Evolutionary conservation across 2,888 invertebrate species (phyloP), one percentile per base, ranked within the genome.

Genomic region (Nebria brevicollis): DNA sequence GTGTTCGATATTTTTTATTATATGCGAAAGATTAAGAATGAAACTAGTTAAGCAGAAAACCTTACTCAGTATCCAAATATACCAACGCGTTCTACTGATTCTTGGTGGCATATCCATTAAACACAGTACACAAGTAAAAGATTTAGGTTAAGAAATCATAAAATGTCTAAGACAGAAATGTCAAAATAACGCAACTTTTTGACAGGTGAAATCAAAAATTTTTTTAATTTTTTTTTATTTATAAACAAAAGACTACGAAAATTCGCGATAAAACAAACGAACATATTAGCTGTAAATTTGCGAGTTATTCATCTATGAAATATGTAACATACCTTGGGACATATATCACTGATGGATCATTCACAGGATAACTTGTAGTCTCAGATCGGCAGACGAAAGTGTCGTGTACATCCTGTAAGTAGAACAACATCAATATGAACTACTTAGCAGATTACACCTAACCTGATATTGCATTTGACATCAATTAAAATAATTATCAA

Each of bases 341-440:
- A 80, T 78, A 34, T 34, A n/a, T 80, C 75, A 80, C 43, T 54
- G 65, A 70, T 10, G 74, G 75, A 43, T 80, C 80, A 80, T 75
- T 72, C 80, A 80, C 75, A 75, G 75, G 80, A 75, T 70, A 64
- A 64, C 64, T 75, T 74, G 79, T 43, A 26, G 26, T 68, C 68
- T 79, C 66, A 64, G 74, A 42, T 68, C 54, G 41, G 41, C 65
- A 80, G 72, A 75, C 80, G 80, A 80, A 80, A 80, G 80, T 80
- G 80, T 65, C 11, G 75, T 80, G 75, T 70, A 80, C 80, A 80
- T 80, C 80, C 80, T 80, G 75, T 80, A 80, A 80, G 80, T 80
- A 64, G 80, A 80, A 80, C 34, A 34, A 34, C 75, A 75, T 80
- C 80, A 70, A 54, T 68, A 73, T 79, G 79, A 79, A 75, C 79